These are phyloP conservation scores for Eilema caniola DNA, from an alignment of 2,888 invertebrate genomes.

Conservation along the genomic window DNA sequence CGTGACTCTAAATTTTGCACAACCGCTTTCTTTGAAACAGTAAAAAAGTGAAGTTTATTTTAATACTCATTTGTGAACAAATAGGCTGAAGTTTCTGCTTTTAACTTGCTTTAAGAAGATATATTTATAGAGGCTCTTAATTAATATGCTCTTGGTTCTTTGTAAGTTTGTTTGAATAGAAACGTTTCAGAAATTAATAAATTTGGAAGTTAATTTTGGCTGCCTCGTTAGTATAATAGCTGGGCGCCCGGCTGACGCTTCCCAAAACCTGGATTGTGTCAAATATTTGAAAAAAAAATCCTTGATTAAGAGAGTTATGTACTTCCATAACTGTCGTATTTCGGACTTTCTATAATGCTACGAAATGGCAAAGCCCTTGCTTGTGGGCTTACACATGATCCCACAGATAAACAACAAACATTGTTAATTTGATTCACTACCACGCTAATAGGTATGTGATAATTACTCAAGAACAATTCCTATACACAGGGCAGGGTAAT, in stretches of 20 bases:
- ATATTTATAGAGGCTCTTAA: constrained; percentile 36
- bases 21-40: constrained; percentile 55
- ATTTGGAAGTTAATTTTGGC: constrained; percentile 18
- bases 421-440: background rate
- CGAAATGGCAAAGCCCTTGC: background rate
- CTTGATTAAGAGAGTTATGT: background rate
- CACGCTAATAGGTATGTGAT: background rate
- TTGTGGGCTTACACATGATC: background rate
- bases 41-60: constrained; percentile 44
- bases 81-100: constrained; percentile 41
- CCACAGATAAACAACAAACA: background rate
- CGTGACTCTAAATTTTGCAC: constrained; percentile 68
- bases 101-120: constrained; percentile 45
- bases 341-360: background rate
- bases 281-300: constrained; percentile 2
- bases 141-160: constrained; percentile 31
- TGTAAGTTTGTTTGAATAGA: constrained; percentile 16
- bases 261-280: constrained; percentile 8
- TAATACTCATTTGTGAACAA: constrained; percentile 52
- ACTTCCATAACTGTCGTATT: background rate
- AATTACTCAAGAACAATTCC: constrained; percentile 5
- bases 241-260: constrained; percentile 9
- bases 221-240: constrained; percentile 18
- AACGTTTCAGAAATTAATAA: constrained; percentile 13
- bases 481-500: constrained; percentile 19